Evolutionary conservation across 53 echinoderm and acorn worm species (phyloP), one percentile per base, ranked within the genome.

Genomic region (Luidia sarsii): DNA sequence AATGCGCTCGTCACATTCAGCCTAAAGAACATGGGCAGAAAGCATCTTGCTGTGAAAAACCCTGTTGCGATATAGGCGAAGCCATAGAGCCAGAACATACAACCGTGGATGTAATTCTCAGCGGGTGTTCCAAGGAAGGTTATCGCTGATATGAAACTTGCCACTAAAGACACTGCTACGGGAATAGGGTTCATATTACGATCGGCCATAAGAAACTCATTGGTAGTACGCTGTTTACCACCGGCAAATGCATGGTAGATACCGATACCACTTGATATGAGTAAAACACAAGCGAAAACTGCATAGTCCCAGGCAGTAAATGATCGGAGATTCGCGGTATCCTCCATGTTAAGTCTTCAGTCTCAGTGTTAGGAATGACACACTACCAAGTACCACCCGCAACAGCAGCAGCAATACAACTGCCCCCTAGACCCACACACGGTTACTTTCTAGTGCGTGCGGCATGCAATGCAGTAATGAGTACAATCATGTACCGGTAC

Each of bases 201-300:
- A 65, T 94, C 73, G 13, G 94, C 94, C 37, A 94, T 49, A 23
- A 94, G 71, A 48, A 94, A 94, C 64, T 94, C 94, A 9, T 75
- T 83, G 48, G 87, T 85, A 0, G 94, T 94, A n/a, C 65, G 37
- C 64, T 94, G 94, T 50, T 68, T 84, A 4, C 90, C 87, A 0
- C 90, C 94, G 0, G 85, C 65, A 8, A 67, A 55, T 32, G 85
- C 94, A 72, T 94, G 84, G 71, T 73, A 94, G 37, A 94, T 19
- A 14, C 94, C 94, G 27, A 94, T 94, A 11, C 85, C 83, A 3
- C 82, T 65, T 0, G 94, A 90, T 27, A 90, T 50, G 37, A 60
- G 52, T 8, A 94, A 62, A 13, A 81, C 54, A 16, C 36, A 45
- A 24, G 75, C 66, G 8, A 92, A 79, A 6, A 92, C 57, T 18